Base-by-base conservation (phyloP, 2,113 vertebrate species). In the Lampris megalopsis region DNA sequence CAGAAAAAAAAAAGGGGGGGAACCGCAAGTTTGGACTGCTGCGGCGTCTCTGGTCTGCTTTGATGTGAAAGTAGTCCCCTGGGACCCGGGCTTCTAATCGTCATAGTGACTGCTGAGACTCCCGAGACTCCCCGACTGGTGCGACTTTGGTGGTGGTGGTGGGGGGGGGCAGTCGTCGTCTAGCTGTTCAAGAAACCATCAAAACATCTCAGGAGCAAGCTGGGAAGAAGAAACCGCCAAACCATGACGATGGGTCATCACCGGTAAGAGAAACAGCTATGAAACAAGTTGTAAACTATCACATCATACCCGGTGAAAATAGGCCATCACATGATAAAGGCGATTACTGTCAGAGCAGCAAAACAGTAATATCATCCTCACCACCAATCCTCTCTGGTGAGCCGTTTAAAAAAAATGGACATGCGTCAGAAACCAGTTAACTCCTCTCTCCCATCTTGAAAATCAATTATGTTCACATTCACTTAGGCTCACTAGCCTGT, bases 11-110 rank as follows among this genome's bases (percentile, higher is more conserved):
- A 47, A 36, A 73, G 69, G n/a, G 69, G 61, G 63, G 76, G 75
- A 81, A 92, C 91, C 89, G 73, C 90, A 88, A 87, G 89, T 91
- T 89, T 92, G 54, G 10, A 89, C 86, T 90, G 88, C 87, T 84
- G 86, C 80, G 77, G 88, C 73, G 56, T 86, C 81, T 86, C 68
- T 80, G 82, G 53, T 76, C 66, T 57, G 73, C 92, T 93, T 92
- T 94, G 90, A 93, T 91, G 88, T 91, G 70, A 77, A 79, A 90
- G 84, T 75, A 77, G 86, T 86, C 87, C 86, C 87, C 6, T 58
- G 86, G 79, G 93, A 91, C 65, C 67, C 5, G 1, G 68, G 71
- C 35, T 56, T 87, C 80, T 80, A 75, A 88, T 87, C 79, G 65
- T 81, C 76, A 83, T 76, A 80, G 77, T 77, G 74, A 81, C 77